Evolutionary conservation across 2,113 vertebrate genomes (phyloP), one percentile per base, ranked within the genome.

Genomic region (Rhinopomastus cyanomelas): DNA sequence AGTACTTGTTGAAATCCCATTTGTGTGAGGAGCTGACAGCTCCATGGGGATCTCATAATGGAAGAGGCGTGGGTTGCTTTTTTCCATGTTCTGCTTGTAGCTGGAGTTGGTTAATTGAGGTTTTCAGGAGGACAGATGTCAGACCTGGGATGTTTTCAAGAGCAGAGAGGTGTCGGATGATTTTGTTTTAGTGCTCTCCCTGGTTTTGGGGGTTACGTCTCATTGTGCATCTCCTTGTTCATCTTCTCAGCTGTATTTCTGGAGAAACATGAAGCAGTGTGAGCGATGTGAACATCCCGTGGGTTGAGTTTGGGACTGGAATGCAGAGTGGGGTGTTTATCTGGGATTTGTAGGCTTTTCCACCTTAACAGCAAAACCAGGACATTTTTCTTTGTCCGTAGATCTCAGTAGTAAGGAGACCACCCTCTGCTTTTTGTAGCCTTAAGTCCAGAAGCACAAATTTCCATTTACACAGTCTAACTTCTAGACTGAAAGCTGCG

Each of bases 1-100:
- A 53, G 29, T 14, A 22, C 52, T 1, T 4, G 0, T 10, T 7
- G 14, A 51, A 66, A 26, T 29, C 39, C 5, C 7, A 0, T 39
- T 53, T 55, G 9, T 55, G 32, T 6, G 12, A 60, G 36, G n/a
- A 32, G 4, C 61, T 25, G 75, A 1, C 23, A 62, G 39, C 22
- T 57, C 32, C 23, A 0, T 11, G 5, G 34, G 29, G 23, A 4
- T 20, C n/a, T 60, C n/a, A 4, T 6, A 14, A 4, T 9, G n/a
- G 42, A n/a, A 64, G 8, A 30, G 12, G 11, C 9, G 57, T 7
- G 30, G 42, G 9, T 37, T 62, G 21, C 1, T 4, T 61, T 53
- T 32, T 12, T 3, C 2, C 39, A 1, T n/a, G 26, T 65, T n/a
- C 19, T 75, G 16, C 49, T 69, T 32, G 53, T 8, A 36, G 34